Evolutionary conservation across 1,140 invertebrate species (phyloP), one percentile per base, ranked within the genome.

Genomic region (Cardiocondyla obscurior): DNA sequence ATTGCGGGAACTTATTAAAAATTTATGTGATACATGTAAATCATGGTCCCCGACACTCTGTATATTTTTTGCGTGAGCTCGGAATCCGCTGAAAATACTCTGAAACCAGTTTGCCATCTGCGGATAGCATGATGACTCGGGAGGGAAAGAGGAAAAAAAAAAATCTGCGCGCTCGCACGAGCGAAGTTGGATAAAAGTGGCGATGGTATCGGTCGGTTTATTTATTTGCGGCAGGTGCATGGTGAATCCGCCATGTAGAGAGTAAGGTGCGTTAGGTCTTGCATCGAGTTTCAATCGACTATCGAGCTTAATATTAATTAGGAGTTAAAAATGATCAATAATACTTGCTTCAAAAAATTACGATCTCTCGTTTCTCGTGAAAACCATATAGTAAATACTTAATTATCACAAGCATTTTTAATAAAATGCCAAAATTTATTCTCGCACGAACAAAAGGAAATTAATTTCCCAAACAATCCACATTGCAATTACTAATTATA

Each of bases 131-230:
- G 53, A 16, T 42, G 14, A 49, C n/a, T 10, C n/a, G n/a, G n/a
- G n/a, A n/a, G n/a, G n/a, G n/a, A 65, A 51, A 76, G 14, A 55
- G 36, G 39, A 62, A 62, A 33, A 65, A n/a, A 36, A 72, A 6
- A 19, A 76, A 49, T 22, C n/a, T 1, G 14, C 4, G 33, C 8
- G 39, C 36, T 19, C 44, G 60, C 44, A 77, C 60, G 33, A 67
- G 60, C 49, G 74, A 44, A 79, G 46, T 16, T 19, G 33, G 33
- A 49, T 53, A 79, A 67, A 79, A 42, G 46, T 53, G 62, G n/a
- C 25, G 74, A 67, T 79, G 62, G 55, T 79, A 79, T 79, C 74
- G 62, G 3, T 79, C 62, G n/a, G n/a, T n/a, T n/a, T n/a, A n/a
- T 79, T 79, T 69, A 55, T 79, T 79, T 55, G 62, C 62, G 62